Evolutionary conservation across 2,113 vertebrate genomes (phyloP), one percentile per base, ranked within the genome.

Genomic region (Datnioides undecimradiatus): DNA sequence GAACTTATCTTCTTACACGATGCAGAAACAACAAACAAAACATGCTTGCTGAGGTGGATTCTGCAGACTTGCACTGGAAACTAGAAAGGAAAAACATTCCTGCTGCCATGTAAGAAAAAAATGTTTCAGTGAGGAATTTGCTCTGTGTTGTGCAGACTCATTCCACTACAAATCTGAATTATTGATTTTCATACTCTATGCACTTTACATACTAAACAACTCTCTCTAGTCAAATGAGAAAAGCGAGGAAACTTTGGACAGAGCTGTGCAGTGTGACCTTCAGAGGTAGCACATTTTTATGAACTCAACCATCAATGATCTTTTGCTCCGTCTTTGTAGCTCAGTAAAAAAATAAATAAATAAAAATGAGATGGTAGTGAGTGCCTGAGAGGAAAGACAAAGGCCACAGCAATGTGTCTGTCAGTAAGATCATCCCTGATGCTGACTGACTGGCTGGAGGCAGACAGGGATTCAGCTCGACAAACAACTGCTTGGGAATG

Each of bases 401-500:
- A 83, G 85, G 81, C 41, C 59, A 66, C 66, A 77, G 67, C 64
- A 41, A 66, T 79, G 58, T 78, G 87, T 91, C 91, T 91, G 91
- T 92, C 91, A 91, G 81, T 84, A 34, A 68, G 68, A 76, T 83
- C 87, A 79, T 90, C 87, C 75, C 65, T 63, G 69, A 89, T 82
- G 83, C 71, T 91, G 90, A 92, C 76, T 87, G 90, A 91, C 79
- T 90, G 77, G 83, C 78, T 82, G 76, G 67, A 92, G 76, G 83
- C 80, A 92, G 89, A 91, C 60, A 54, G 82, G 79, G 83, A 77
- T 85, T 90, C 79, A 77, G 72, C 80, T 91, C 66, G 83, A 87
- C 85, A 93, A 92, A 94, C 90, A 92, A 85, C 75, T 67, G 73
- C 73, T 72, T 62, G 87, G 84, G 87, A 90, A 77, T 86, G 75